Percentiles rank a stretch among this genome's conserved stretches.
Conservation (phyloP, 1,140 invertebrate genomes). For the Temnothorax nylanderi region DNA sequence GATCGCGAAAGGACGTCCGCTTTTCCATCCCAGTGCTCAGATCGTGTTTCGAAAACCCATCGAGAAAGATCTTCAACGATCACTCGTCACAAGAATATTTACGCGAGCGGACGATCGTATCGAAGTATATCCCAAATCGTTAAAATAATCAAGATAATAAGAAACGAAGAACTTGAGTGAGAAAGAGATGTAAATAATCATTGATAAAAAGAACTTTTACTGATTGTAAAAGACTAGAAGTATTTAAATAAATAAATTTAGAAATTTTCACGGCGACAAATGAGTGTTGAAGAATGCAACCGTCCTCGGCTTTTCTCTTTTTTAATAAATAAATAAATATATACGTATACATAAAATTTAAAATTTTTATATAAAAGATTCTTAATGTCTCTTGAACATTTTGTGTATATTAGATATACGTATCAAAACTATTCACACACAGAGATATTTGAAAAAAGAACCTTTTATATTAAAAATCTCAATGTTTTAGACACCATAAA, state of each 20-base stretch:
- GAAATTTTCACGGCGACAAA: not conserved
- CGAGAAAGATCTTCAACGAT: not conserved
- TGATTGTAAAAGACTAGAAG: not conserved
- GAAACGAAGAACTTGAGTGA: not conserved
- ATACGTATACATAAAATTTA: too few species aligned
- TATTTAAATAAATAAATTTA: not conserved
- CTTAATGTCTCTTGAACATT: too few species aligned
- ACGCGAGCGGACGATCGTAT: too few species aligned
- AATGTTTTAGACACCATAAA: not conserved
- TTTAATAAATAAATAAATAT: too few species aligned
- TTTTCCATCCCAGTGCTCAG: conserved; percentile 14
- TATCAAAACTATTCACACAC: not conserved
- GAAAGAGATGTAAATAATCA: not conserved
- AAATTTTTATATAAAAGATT: too few species aligned
- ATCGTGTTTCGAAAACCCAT: conserved; percentile 14
- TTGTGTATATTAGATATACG: not conserved
- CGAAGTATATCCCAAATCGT: not conserved
- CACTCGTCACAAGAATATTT: conserved; percentile 17
- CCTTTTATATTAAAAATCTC: not conserved
- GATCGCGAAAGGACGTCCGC: conserved; percentile 7
- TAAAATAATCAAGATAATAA: not conserved
- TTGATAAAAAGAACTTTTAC: not conserved
- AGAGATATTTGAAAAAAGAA: not conserved
- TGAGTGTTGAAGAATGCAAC: not conserved
- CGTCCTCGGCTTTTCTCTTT: too few species aligned